phyloP scores from a whole-genome alignment of 2,888 invertebrate species.

The Drosophila hamatofila region DNA sequence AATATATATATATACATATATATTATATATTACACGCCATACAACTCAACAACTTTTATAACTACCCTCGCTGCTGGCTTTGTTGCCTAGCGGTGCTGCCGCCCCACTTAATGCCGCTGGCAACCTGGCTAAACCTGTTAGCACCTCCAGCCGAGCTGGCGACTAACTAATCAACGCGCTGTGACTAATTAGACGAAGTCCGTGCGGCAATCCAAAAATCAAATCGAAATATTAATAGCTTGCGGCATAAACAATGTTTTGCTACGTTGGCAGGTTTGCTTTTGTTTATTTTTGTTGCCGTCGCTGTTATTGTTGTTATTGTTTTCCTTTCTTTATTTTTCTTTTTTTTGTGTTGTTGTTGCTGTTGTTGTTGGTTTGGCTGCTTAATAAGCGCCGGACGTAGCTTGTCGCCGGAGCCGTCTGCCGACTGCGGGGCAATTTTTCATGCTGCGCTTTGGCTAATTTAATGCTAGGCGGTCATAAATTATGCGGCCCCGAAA shows the following conservation, averaged over 20 bases:
- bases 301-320: slow-evolving; percentile 9
- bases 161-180: slow-evolving; percentile 31
- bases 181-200: slow-evolving; percentile 58
- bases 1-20: not conserved
- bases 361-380: not conserved
- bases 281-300: slow-evolving; percentile 9
- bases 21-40: not conserved
- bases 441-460: slow-evolving; percentile 81
- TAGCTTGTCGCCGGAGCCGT: slow-evolving; percentile 64
- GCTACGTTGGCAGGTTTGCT: slow-evolving; percentile 17
- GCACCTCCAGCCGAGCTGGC: slow-evolving; percentile 13
- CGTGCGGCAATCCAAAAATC: slow-evolving; percentile 55
- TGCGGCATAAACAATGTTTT: slow-evolving; percentile 26
- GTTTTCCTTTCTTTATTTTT: slow-evolving; percentile 20
- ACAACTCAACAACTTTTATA: not conserved
- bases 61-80: slow-evolving; percentile 23
- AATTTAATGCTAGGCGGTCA: slow-evolving; percentile 77
- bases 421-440: slow-evolving; percentile 65
- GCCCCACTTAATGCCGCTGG: slow-evolving; percentile 22
- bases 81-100: not conserved
- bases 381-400: slow-evolving; percentile 78
- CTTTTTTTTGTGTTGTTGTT: not conserved
- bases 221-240: slow-evolving; percentile 67
- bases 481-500: slow-evolving; percentile 77
- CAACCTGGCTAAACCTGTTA: slow-evolving; percentile 30